phyloP scores from a whole-genome alignment of 2,113 vertebrate genomes.

The Mola mola region DNA sequence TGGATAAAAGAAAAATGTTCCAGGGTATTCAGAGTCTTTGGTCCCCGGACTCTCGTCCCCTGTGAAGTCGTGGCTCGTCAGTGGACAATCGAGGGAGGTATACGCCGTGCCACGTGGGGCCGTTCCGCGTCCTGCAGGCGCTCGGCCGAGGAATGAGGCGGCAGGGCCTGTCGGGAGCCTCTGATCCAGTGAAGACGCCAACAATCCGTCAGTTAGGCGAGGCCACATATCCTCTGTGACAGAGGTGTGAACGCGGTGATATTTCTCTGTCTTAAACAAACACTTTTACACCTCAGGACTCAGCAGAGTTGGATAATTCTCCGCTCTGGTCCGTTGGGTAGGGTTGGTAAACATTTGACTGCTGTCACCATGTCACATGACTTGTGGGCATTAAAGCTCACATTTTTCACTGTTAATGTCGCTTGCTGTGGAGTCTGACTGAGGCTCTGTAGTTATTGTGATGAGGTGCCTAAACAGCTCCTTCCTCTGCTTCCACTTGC shows the following conservation, averaged over 20 bases:
- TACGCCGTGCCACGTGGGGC: too few species aligned
- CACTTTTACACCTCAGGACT: too few species aligned
- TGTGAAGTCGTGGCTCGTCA: slow-evolving; percentile 26
- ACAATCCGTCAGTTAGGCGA: slow-evolving; percentile 44
- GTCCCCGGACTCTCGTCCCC: slow-evolving; percentile 18
- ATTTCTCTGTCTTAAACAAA: too few species aligned
- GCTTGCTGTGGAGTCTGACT: background rate
- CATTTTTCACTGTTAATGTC: background rate
- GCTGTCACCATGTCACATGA: slow-evolving; percentile 40
- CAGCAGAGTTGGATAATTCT: too few species aligned
- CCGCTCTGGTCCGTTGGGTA: too few species aligned
- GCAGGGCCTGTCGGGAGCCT: slow-evolving; percentile 41
- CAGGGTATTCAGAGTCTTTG: slow-evolving; percentile 37
- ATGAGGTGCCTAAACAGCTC: slow-evolving; percentile 10
- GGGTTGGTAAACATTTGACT: slow-evolving; percentile 41
- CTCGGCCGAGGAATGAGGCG: slow-evolving; percentile 56
- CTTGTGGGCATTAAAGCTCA: slow-evolving; percentile 16
- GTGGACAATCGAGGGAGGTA: slow-evolving; percentile 23
- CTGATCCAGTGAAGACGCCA: slow-evolving; percentile 69
- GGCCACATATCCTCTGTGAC: background rate
- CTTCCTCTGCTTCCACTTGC: slow-evolving; percentile 5
- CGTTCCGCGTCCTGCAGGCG: too few species aligned
- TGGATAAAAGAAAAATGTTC: slow-evolving; percentile 44
- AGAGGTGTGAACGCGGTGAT: background rate
- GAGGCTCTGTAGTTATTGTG: slow-evolving; percentile 9